Evolutionary conservation across 2,888 invertebrate species (phyloP), one percentile per base, ranked within the genome.

Genomic region (Cecidostiba fungosa): DNA sequence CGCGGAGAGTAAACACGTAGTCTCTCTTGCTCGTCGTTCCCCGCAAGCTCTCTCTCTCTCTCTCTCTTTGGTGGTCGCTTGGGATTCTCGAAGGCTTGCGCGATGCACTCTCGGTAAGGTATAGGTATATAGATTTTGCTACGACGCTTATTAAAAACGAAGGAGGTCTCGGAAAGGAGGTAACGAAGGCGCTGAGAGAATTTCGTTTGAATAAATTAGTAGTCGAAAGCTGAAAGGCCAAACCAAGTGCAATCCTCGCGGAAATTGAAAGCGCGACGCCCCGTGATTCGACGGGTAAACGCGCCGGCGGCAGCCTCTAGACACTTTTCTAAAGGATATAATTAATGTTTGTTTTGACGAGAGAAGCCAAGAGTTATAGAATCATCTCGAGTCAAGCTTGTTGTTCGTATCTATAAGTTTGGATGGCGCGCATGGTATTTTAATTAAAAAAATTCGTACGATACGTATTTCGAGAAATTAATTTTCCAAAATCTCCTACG

Each of bases 1-100:
- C 84, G 82, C 84, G 80, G 89, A 89, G 90, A 88, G 89, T 90
- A 89, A 91, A 90, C 90, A 89, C 89, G 86, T 88, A 88, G 82
- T 88, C 82, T 77, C 81, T 74, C 84, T 85, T 86, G 87, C 82
- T 85, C 80, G 19, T 32, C 26, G 3, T 29, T 86, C 82, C 86
- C 87, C 84, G 82, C 87, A 86, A 87, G 84, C 81, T 86, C 87
- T 88, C 83, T 72, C 70, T 70, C 39, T 32, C 43, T 29, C 23
- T 19, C 36, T 8, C 26, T 50, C 29, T 73, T 70, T n/a, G 39
- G 39, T n/a, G 59, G 19, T 73, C 59, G 59, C 29, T 29, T 43
- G 85, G 87, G 87, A 86, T 85, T 86, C 87, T 89, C 87, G 87
- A 88, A 88, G 87, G 88, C 54, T 70, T 29, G 26, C 19, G n/a